Evolutionary conservation across 2,888 invertebrate species (phyloP), one percentile per base, ranked within the genome.

Genomic region (Andrena bicolor): DNA sequence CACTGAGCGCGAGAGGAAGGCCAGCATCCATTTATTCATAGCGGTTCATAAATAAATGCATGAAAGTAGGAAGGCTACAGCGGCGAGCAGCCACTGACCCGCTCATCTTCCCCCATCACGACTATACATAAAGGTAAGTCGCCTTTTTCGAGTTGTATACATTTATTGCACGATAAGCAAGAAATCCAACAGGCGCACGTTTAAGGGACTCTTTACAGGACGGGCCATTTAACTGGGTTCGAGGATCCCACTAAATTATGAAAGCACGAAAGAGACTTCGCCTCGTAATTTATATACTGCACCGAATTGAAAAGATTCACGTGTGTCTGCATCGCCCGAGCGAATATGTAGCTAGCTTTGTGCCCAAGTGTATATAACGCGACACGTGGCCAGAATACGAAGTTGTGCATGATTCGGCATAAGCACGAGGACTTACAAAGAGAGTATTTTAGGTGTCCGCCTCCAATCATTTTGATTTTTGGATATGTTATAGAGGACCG

Each of bases 11-110:
- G 86, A 90, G 90, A 90, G 92, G 91, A 90, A 90, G 89, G 89
- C 91, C 88, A 88, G 82, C 91, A 93, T 93, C 91, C 92, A 93
- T 93, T 93, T 93, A 93, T 93, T 93, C 93, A 93, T 93, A 90
- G 90, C 88, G 90, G 86, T 92, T 93, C 92, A 93, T 93, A 93
- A 93, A 93, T 93, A 93, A 93, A 93, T 93, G 92, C 90, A 93
- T 93, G 92, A 92, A 91, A 90, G 92, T 82, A 74, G 69, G 76
- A 76, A 65, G 82, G 76, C 65, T 76, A 70, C 60, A 73, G 68
- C 49, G 65, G 75, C 80, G 80, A 60, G 82, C 88, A 81, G 81
- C 84, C 80, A 85, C 80, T 80, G 82, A 80, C 81, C 84, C 87
- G 75, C 85, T 82, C 76, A 84, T 86, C 87, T 86, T 84, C 87